A percentile compares a stretch with the other conserved stretches of the same genome.
These are phyloP conservation scores for Tursiops truncatus DNA, from an alignment of 2,113 vertebrate genomes.

Conservation along the genomic window DNA sequence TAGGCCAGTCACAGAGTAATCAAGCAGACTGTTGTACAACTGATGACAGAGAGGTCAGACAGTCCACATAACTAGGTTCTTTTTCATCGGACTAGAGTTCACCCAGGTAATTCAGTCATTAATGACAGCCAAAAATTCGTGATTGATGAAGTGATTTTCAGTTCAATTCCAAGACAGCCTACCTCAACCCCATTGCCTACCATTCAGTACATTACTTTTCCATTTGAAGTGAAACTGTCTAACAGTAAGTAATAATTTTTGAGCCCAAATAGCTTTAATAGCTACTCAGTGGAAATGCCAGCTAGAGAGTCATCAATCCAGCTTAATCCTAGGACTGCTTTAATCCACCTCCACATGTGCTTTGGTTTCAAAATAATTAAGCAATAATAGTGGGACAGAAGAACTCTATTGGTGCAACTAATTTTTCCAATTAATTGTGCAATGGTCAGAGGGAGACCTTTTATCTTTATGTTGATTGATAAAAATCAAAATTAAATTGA, in stretches of 20 bases:
- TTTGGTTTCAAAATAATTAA: constrained; percentile 40
- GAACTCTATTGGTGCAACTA: not conserved
- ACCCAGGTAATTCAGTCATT: constrained; percentile 66
- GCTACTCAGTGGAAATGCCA: constrained; percentile 34
- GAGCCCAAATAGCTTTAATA: constrained; percentile 41
- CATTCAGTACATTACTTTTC: not conserved
- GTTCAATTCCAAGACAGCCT: not conserved
- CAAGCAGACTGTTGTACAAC: constrained; percentile 46
- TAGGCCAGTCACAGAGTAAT: constrained; percentile 60
- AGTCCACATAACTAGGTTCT: constrained; percentile 39
- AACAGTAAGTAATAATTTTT: constrained; percentile 48
- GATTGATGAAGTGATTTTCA: constrained; percentile 62
- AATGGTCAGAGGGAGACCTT: not conserved
- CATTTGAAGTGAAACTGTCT: constrained; percentile 64
- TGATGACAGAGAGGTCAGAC: constrained; percentile 67
- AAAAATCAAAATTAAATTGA: not conserved
- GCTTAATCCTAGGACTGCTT: not conserved
- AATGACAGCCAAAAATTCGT: constrained; percentile 65
- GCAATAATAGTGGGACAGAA: not conserved
- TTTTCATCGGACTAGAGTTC: not conserved
- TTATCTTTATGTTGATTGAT: not conserved
- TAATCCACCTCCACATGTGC: not conserved
- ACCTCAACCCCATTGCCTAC: constrained; percentile 12
- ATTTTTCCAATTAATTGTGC: constrained; percentile 34
- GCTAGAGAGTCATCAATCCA: constrained; percentile 49